These are phyloP conservation scores for Syngnathus rostellatus DNA, from an alignment of 2,797 vertebrate species.

Conservation along the genomic window DNA sequence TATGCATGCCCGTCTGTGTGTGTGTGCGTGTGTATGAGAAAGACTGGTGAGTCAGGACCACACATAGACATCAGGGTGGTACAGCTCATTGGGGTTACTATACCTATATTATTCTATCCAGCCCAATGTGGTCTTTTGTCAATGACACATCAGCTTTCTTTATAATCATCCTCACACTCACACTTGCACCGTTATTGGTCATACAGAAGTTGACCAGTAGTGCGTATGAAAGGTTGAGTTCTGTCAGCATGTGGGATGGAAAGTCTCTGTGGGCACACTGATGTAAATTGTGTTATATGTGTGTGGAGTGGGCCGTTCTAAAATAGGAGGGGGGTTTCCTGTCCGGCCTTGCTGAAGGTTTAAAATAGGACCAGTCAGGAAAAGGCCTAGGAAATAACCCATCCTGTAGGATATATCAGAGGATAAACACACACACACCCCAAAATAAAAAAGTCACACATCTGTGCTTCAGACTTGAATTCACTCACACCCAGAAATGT, in stretches of 20 bases:
- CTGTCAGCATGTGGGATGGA: constrained; percentile 26
- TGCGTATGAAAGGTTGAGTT: constrained; percentile 27
- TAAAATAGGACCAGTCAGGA: constrained; percentile 67
- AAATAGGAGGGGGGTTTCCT: constrained; percentile 18
- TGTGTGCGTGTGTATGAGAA: constrained; percentile 4
- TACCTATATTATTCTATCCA: constrained; percentile 49
- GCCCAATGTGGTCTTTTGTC: constrained; percentile 48
- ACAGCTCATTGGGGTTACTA: constrained; percentile 37
- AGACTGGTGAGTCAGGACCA: neutral
- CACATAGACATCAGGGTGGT: constrained; percentile 41
- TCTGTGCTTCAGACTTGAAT: constrained; percentile 8
- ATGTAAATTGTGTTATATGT: constrained; percentile 21
- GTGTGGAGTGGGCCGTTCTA: neutral
- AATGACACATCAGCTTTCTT: constrained; percentile 32
- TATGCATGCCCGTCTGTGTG: neutral
- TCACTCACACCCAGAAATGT: neutral
- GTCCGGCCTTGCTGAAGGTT: constrained; percentile 33
- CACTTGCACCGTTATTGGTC: constrained; percentile 13
- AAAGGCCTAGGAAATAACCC: constrained; percentile 55
- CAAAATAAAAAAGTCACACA: constrained; percentile 3
- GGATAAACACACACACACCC: constrained; percentile 10
- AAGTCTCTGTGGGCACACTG: constrained; percentile 28
- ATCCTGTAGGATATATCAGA: constrained; percentile 55
- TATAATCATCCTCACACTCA: constrained; percentile 3
- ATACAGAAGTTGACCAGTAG: constrained; percentile 18